Percentiles rank a stretch among this genome's conserved stretches.
These are phyloP conservation scores for Neomorphus geoffroyi DNA, from an alignment of 2,797 vertebrate genomes.

Conservation along the genomic window DNA sequence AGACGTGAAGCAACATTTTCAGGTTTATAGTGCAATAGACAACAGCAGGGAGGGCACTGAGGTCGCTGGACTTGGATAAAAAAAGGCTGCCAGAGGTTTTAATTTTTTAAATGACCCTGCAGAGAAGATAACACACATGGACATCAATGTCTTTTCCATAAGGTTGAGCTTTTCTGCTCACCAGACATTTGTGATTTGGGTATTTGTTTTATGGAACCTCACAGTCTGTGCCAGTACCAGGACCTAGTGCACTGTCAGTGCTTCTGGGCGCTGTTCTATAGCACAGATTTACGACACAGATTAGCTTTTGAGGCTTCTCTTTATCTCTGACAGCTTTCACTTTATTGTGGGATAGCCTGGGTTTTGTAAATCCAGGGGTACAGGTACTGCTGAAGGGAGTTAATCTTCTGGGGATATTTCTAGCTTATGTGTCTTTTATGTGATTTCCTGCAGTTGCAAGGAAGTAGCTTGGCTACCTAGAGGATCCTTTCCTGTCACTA, in stretches of 20 bases:
- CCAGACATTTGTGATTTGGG: background rate
- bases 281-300: background rate
- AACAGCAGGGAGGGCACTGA: background rate
- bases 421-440: background rate
- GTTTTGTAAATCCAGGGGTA: background rate
- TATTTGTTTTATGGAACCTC: background rate
- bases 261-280: background rate
- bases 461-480: background rate
- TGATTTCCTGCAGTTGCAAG: background rate
- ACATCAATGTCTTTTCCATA: background rate
- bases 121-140: background rate
- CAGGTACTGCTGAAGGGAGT: background rate
- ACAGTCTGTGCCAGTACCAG: background rate
- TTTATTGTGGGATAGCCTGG: background rate
- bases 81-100: background rate
- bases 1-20: background rate
- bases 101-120: background rate
- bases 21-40: background rate
- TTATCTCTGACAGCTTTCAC: background rate
- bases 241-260: background rate
- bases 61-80: background rate
- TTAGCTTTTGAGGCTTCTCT: background rate
- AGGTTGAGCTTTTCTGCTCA: background rate
- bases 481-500: constrained; percentile 31
- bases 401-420: background rate